Evolutionary conservation across 1,140 invertebrate species (phyloP).

Genomic region (Colletes gigas): DNA sequence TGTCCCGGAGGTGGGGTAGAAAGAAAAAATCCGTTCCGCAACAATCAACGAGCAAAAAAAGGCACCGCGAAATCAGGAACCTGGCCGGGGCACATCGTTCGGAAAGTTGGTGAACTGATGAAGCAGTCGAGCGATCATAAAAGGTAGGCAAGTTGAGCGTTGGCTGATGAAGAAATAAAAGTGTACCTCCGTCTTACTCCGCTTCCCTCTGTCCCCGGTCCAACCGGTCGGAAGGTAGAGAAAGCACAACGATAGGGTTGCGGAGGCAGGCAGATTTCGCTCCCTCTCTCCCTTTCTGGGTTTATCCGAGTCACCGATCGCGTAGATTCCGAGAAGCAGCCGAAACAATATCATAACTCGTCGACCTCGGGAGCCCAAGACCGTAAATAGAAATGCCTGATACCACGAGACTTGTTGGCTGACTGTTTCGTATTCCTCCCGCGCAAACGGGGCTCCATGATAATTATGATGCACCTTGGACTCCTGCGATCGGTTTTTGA

Average conservation of each 20-base stretch:
- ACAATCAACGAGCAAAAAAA: constrained; percentile 6
- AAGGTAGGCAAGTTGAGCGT: constrained; percentile 64
- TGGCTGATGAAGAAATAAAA: constrained; percentile 73
- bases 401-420: constrained; percentile 47
- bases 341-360: constrained; percentile 82
- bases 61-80: constrained; percentile 5
- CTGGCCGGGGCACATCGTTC: constrained; percentile 32
- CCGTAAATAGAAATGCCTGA: constrained; percentile 77
- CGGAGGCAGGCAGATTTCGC: constrained; percentile 53
- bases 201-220: constrained; percentile 51
- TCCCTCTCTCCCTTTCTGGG: constrained; percentile 56
- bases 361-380: constrained; percentile 70
- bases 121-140: constrained; percentile 72
- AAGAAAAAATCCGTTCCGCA: constrained; percentile 32
- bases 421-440: constrained; percentile 70
- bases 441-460: constrained; percentile 56
- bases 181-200: constrained; percentile 53
- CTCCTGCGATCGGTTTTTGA: constrained; percentile 73
- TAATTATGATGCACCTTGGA: constrained; percentile 77
- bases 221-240: constrained; percentile 56
- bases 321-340: constrained; percentile 78
- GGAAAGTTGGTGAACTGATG: constrained; percentile 67
- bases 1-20: background rate
- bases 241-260: constrained; percentile 56
- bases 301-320: constrained; percentile 79